A percentile compares a stretch with the other conserved stretches of the same genome.
Conservation (phyloP, 2,113 vertebrate species). For the Mastomys natalensis region DNA sequence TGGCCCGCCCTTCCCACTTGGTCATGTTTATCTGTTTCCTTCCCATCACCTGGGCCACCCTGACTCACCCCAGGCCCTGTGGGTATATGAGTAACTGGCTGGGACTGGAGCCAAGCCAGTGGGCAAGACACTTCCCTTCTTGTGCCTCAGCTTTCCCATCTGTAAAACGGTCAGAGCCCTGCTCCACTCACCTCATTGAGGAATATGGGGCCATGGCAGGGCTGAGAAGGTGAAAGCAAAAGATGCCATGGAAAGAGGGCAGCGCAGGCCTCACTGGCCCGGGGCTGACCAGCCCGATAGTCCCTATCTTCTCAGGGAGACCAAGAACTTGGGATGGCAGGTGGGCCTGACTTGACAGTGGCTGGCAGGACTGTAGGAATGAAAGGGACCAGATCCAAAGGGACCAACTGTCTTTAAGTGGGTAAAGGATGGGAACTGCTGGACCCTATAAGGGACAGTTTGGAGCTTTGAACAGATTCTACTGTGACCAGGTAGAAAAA, state of each 20-base stretch:
- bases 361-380: not conserved
- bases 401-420: not conserved
- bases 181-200: not conserved
- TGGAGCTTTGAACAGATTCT: not conserved
- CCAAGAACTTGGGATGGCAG: not conserved
- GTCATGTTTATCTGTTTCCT: conserved; percentile 62
- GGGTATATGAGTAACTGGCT: conserved; percentile 60
- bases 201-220: not conserved
- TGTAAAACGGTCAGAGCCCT: not conserved
- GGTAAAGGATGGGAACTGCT: not conserved
- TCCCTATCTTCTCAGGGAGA: not conserved
- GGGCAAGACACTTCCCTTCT: conserved; percentile 63
- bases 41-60: conserved; percentile 70
- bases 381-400: not conserved
- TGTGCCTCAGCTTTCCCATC: conserved; percentile 62
- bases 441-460: not conserved
- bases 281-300: not conserved
- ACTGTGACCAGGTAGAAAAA: not conserved
- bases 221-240: not conserved
- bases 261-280: not conserved
- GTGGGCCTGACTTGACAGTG: not conserved
- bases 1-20: not conserved
- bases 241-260: not conserved
- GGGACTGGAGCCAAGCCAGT: conserved; percentile 54
- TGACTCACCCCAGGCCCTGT: conserved; percentile 61